These are phyloP conservation scores for Siderastrea radians DNA, from an alignment of 92 coral and sea anemone species.

Conservation along the genomic window DNA sequence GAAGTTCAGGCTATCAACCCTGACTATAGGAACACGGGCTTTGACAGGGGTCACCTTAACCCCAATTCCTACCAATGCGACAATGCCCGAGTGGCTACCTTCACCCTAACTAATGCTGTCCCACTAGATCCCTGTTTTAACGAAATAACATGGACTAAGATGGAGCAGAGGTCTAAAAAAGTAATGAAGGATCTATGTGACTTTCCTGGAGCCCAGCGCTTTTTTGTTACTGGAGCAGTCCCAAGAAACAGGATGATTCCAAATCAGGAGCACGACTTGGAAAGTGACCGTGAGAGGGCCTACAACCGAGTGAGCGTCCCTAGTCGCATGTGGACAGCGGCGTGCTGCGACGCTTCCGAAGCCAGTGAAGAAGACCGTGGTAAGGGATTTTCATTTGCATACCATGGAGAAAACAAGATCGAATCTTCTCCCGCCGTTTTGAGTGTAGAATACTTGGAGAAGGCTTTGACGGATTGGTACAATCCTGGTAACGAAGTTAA, in stretches of 20 bases:
- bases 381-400: slow-evolving; percentile 50
- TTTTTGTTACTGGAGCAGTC: slow-evolving; percentile 48
- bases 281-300: slow-evolving; percentile 27
- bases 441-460: slow-evolving; percentile 30
- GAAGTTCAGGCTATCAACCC: slow-evolving; percentile 24
- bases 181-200: slow-evolving; percentile 10
- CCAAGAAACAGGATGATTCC: slow-evolving; percentile 19
- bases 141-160: slow-evolving; percentile 20
- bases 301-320: slow-evolving; percentile 60
- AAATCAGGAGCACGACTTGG: slow-evolving; percentile 37
- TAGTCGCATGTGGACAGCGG: slow-evolving; percentile 60
- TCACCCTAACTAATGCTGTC: slow-evolving; percentile 52
- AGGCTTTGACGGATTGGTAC: not conserved
- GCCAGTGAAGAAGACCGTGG: not conserved
- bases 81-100: slow-evolving; percentile 22
- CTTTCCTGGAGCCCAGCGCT: slow-evolving; percentile 40
- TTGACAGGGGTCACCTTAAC: slow-evolving; percentile 58
- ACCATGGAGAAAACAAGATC: slow-evolving; percentile 29
- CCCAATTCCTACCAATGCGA: slow-evolving; percentile 56
- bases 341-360: slow-evolving; percentile 39
- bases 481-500: not conserved
- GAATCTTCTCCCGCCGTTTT: not conserved
- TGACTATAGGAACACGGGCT: slow-evolving; percentile 49
- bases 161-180: not conserved
- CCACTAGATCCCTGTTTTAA: slow-evolving; percentile 64